Evolutionary conservation across 2,113 vertebrate species (phyloP).

Genomic region (Catharus fuscescens): DNA sequence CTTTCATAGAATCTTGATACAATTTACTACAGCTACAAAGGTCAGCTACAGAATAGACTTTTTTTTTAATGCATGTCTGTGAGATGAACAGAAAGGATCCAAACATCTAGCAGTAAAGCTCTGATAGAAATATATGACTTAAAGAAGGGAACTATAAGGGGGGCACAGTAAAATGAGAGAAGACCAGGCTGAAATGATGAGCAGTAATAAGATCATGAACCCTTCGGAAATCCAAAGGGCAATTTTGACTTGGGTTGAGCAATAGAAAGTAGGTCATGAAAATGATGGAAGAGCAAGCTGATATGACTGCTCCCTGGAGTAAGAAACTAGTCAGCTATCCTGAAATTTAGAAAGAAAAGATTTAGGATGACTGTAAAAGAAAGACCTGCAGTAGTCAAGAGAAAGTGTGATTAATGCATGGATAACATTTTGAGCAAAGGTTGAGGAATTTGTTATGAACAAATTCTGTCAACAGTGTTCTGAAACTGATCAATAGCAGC

Average conservation of each 20-base stretch:
- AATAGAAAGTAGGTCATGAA: constrained; percentile 48
- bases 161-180: background rate
- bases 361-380: constrained; percentile 47
- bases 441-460: background rate
- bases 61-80: background rate
- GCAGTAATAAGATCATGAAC: constrained; percentile 19
- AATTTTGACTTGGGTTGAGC: background rate
- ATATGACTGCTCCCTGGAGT: constrained; percentile 21
- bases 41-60: constrained; percentile 9
- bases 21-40: background rate
- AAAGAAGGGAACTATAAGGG: background rate
- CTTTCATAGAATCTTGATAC: background rate
- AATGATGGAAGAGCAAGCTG: constrained; percentile 49
- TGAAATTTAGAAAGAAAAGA: constrained; percentile 42
- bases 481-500: background rate
- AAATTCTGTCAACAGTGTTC: background rate
- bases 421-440: constrained; percentile 21
- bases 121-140: background rate
- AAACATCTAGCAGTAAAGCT: background rate
- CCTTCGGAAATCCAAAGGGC: constrained; percentile 23
- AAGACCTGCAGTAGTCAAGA: constrained; percentile 18
- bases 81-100: background rate
- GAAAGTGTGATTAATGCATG: constrained; percentile 6
- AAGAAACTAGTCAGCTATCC: constrained; percentile 23
- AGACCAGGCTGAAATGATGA: background rate